Evolutionary conservation across 2,113 vertebrate genomes (phyloP), one percentile per base, ranked within the genome.

Genomic region (Triplophysa dalaica): DNA sequence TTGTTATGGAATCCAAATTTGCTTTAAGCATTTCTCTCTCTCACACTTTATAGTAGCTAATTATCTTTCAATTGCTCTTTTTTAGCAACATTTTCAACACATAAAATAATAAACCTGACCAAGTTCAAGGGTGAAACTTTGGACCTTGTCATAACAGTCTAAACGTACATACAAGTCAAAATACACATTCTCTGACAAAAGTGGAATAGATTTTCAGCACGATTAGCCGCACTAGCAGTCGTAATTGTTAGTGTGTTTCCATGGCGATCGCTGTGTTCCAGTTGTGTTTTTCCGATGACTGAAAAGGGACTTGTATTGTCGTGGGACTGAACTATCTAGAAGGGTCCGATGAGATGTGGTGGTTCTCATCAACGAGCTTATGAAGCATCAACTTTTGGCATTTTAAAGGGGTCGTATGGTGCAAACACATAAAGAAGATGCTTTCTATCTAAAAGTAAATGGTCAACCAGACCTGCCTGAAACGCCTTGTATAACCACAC

Each of bases 211-310:
- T 84, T 78, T 81, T 81, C 69, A 68, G 63, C 43, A 64, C 13
- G 33, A 81, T 81, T 81, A 81, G 63, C 56, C 52, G 17, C 58
- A 29, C 79, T 68, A 74, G 68, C 52, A 41, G 43, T 50, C 75
- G 52, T 73, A 74, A 72, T 78, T 74, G 74, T 81, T 81, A 68
- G 29, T 43, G 52, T 70, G 82, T 83, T 83, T 83, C 82, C 78
- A 83, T 83, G 72, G 82, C 38, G 75, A 81, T 73, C 24, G 54
- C 52, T 77, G 62, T 65, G 43, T 64, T 72, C 69, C 65, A 61
- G 52, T 26, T 29, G 29, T 73, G 64, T 43, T 17, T 60, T 24
- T 16, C 16, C 0, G 33, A 67, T 67, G 43, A 1, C 41, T 60
- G 52, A 45, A 7, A 8, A 41, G 17, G 9, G 17, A 43, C 9